A percentile compares a stretch with the other conserved stretches of the same genome.
Conservation (phyloP, 2,888 invertebrate genomes). For the Pollenia amentaria region DNA sequence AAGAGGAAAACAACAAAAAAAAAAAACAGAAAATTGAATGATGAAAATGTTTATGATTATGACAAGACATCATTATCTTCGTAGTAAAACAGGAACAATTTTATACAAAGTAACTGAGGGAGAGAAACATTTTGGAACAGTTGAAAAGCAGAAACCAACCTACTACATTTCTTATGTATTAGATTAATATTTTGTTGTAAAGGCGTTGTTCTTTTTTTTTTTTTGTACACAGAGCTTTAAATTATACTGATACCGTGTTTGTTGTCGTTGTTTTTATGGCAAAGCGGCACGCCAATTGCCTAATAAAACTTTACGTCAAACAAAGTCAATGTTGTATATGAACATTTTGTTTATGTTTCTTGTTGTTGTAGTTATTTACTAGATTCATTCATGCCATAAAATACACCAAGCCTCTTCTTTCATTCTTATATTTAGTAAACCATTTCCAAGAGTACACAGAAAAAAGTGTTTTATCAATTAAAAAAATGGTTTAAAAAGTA, state of each 20-base stretch:
- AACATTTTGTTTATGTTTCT: slow-evolving; percentile 24
- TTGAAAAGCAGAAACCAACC: background rate
- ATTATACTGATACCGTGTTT: background rate
- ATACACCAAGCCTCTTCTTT: slow-evolving; percentile 25
- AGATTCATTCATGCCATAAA: slow-evolving; percentile 65
- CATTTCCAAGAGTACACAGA: slow-evolving; percentile 14
- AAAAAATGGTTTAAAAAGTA: no score
- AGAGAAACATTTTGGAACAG: slow-evolving; percentile 1
- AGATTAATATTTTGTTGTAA: background rate
- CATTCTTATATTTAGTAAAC: slow-evolving; percentile 1
- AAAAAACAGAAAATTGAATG: slow-evolving; percentile 42
- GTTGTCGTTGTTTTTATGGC: slow-evolving; percentile 40
- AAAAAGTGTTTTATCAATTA: no score
- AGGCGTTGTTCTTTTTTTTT: slow-evolving; percentile 31
- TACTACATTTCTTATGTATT: slow-evolving; percentile 3
- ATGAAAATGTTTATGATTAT: slow-evolving; percentile 63
- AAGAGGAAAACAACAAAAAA: slow-evolving; percentile 19
- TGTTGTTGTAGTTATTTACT: slow-evolving; percentile 34
- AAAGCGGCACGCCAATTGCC: slow-evolving; percentile 64
- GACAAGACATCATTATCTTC: slow-evolving; percentile 45
- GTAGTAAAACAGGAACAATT: background rate
- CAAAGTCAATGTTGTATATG: slow-evolving; percentile 61
- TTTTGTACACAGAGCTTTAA: slow-evolving; percentile 8
- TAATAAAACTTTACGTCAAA: slow-evolving; percentile 68
- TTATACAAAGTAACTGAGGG: background rate